Evolutionary conservation across 2,113 vertebrate species (phyloP).

Genomic region (Myrmecobius fasciatus): DNA sequence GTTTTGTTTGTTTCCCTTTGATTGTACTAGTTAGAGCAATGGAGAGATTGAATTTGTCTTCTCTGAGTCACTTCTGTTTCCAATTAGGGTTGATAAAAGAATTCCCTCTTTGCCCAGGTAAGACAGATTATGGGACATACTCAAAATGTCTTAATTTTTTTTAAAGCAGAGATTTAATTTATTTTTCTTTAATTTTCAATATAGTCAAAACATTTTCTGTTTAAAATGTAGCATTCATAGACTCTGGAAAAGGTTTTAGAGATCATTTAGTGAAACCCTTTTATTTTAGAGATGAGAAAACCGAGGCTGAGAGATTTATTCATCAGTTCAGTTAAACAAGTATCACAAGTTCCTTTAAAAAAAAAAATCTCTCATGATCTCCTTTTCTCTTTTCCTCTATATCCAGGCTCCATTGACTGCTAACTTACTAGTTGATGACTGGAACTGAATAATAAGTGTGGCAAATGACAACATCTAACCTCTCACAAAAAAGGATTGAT

Average conservation of each 20-base stretch:
- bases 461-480: neutral
- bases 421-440: neutral
- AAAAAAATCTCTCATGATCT: neutral
- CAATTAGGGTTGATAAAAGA: neutral
- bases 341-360: neutral
- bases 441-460: neutral
- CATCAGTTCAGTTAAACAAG: neutral
- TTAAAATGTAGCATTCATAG: slow-evolving; percentile 51
- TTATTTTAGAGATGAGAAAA: fast-evolving
- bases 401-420: neutral
- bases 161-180: slow-evolving; percentile 53
- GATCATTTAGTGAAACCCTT: neutral
- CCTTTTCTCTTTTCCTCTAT: neutral
- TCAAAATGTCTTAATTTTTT: too few species aligned
- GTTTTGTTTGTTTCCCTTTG: slow-evolving; percentile 58
- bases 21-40: slow-evolving; percentile 28
- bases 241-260: neutral
- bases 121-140: neutral
- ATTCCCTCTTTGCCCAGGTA: neutral
- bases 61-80: slow-evolving; percentile 27
- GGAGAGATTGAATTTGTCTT: slow-evolving; percentile 14
- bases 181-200: slow-evolving; percentile 30
- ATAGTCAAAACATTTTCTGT: neutral
- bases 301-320: neutral
- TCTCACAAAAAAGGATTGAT: neutral